Percentiles rank a stretch among this genome's conserved stretches.
These are phyloP conservation scores for Neoitamus cyanurus DNA, from an alignment of 2,888 invertebrate species.

Conservation along the genomic window DNA sequence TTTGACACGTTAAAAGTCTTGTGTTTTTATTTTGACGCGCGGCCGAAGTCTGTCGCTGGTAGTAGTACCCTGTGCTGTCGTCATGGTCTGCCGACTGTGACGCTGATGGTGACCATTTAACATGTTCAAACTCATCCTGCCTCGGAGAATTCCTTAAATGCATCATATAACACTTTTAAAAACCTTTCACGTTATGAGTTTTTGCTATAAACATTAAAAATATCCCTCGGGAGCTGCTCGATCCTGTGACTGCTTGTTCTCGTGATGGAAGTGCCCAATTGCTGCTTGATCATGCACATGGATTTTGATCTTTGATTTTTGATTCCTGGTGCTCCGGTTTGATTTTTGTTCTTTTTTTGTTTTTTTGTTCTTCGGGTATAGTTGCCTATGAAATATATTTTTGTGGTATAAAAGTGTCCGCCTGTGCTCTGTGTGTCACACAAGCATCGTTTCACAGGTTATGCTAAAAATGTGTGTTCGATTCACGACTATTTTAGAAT, in stretches of 20 bases:
- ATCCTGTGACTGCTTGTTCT: neutral
- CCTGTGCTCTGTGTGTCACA: neutral
- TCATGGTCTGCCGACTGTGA: neutral
- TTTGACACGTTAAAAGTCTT: conserved; percentile 9
- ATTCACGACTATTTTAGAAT: neutral
- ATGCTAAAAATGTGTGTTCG: neutral
- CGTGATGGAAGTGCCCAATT: neutral
- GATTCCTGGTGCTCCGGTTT: neutral
- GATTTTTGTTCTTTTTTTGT: neutral
- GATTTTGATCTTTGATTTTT: neutral
- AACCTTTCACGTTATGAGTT: conserved; percentile 7
- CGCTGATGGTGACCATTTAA: conserved; percentile 10
- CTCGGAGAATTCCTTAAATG: conserved; percentile 42
- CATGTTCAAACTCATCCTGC: conserved; percentile 46
- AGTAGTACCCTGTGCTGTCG: conserved; percentile 13
- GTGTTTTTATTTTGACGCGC: conserved; percentile 49
- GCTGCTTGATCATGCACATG: conserved; percentile 31
- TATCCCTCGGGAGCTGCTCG: neutral
- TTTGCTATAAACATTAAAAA: conserved; percentile 19
- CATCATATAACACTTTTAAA: conserved; percentile 41
- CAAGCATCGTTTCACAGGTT: neutral
- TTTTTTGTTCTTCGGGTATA: neutral
- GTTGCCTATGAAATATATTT: neutral
- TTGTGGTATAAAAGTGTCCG: neutral
- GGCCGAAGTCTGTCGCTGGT: conserved; percentile 45